phyloP scores from a whole-genome alignment of 1,140 invertebrate species.

The Drosophila repletoides region DNA sequence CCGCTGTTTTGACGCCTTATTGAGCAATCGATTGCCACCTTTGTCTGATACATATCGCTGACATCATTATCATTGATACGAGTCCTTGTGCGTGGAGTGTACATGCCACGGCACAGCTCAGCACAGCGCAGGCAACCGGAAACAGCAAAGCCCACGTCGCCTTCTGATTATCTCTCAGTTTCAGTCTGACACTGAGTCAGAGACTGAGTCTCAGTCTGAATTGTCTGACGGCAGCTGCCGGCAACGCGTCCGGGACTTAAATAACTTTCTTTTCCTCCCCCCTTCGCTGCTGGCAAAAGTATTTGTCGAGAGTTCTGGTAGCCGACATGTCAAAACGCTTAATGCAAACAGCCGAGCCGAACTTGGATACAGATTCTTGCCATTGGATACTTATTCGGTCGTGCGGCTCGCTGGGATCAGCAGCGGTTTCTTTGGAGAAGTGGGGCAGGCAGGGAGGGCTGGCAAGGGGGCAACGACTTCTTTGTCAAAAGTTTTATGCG shows the following conservation, averaged over 20 bases:
- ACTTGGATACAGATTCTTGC: conserved; percentile 40
- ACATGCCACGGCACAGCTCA: not conserved
- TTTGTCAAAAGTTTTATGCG: conserved; percentile 78
- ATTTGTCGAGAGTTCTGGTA: conserved; percentile 39
- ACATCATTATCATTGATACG: conserved; percentile 68
- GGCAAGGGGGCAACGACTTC: conserved; percentile 43
- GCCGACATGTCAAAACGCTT: conserved; percentile 79
- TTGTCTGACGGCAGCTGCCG: conserved; percentile 10
- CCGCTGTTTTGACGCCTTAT: conserved; percentile 39
- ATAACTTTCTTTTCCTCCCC: conserved; percentile 56
- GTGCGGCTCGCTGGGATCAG: conserved; percentile 69
- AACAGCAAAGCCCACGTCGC: conserved; percentile 35
- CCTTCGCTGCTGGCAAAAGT: conserved; percentile 19
- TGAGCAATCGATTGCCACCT: conserved; percentile 74
- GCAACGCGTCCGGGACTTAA: conserved; percentile 43
- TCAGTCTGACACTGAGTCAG: not conserved
- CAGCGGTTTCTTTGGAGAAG: conserved; percentile 12
- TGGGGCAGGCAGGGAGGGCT: not conserved
- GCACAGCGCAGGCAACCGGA: conserved; percentile 27
- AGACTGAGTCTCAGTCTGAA: not conserved
- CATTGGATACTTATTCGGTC: conserved; percentile 55
- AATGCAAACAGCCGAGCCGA: conserved; percentile 54
- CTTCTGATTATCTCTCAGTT: conserved; percentile 52
- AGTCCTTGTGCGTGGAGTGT: no score
- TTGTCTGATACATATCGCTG: conserved; percentile 54